phyloP scores from a whole-genome alignment of 2,797 vertebrate genomes.

The Sebastes minor region DNA sequence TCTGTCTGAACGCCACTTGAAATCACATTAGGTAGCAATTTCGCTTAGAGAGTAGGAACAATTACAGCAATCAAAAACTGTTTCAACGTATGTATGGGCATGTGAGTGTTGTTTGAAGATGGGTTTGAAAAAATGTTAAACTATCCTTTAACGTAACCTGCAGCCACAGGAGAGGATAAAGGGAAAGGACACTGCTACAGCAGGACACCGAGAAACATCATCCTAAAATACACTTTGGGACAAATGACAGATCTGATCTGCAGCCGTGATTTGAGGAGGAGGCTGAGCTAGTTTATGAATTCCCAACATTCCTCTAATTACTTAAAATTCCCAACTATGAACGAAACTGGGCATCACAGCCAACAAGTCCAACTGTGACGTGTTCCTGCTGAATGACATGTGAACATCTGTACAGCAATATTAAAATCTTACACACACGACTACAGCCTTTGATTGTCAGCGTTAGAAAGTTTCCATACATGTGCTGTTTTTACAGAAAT shows the following conservation, averaged over 20 bases:
- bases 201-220: not conserved
- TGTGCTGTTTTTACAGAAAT: conserved; percentile 10
- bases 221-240: conserved; percentile 23
- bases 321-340: conserved; percentile 18
- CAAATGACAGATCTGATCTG: conserved; percentile 30
- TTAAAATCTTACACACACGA: not conserved
- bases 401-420: conserved; percentile 8
- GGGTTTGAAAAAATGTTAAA: not conserved
- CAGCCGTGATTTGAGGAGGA: conserved; percentile 14
- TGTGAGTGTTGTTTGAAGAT: not conserved
- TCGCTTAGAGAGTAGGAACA: not conserved
- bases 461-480: not conserved
- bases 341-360: conserved; percentile 12
- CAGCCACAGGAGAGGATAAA: not conserved
- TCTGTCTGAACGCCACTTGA: not conserved
- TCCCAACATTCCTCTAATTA: conserved; percentile 61
- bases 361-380: conserved; percentile 17
- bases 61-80: not conserved
- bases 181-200: not conserved
- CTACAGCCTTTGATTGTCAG: not conserved
- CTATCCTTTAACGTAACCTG: not conserved
- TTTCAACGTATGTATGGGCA: not conserved
- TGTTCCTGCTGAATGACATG: conserved; percentile 1
- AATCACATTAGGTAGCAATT: not conserved
- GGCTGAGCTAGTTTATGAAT: conserved; percentile 42